A percentile compares a stretch with the other conserved stretches of the same genome.
Evolutionary conservation across 2,113 vertebrate species (phyloP).

Genomic region (Odocoileus hemionus): DNA sequence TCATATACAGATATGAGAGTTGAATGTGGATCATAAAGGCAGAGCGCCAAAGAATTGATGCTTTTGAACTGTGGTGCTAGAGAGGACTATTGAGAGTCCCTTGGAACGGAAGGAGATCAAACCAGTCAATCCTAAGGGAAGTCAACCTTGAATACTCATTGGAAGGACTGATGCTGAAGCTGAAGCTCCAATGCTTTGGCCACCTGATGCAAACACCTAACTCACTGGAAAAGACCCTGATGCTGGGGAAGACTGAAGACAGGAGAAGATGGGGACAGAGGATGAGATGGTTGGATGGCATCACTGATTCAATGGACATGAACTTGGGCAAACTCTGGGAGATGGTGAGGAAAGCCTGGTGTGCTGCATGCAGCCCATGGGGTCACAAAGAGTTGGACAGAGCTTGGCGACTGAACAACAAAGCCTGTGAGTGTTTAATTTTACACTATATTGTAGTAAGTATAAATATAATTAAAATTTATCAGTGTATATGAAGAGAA

Average conservation of each 20-base stretch:
- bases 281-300: neutral
- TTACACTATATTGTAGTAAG: neutral
- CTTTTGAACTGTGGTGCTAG: neutral
- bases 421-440: neutral
- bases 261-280: neutral
- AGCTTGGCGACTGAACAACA: neutral
- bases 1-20: neutral
- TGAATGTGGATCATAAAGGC: neutral
- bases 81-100: neutral
- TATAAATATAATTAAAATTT: neutral
- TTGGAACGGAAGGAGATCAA: neutral
- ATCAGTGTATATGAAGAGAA: neutral
- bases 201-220: neutral
- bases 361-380: neutral
- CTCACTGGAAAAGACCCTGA: neutral
- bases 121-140: neutral
- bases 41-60: neutral
- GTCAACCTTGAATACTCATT: neutral
- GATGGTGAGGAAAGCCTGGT: neutral
- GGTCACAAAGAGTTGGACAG: neutral
- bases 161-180: neutral
- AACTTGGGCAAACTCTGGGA: neutral
- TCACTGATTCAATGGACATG: neutral
- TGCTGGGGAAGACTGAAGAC: neutral
- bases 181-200: neutral